Conservation (phyloP, 2,888 invertebrate genomes). For the Hipparchia semele region DNA sequence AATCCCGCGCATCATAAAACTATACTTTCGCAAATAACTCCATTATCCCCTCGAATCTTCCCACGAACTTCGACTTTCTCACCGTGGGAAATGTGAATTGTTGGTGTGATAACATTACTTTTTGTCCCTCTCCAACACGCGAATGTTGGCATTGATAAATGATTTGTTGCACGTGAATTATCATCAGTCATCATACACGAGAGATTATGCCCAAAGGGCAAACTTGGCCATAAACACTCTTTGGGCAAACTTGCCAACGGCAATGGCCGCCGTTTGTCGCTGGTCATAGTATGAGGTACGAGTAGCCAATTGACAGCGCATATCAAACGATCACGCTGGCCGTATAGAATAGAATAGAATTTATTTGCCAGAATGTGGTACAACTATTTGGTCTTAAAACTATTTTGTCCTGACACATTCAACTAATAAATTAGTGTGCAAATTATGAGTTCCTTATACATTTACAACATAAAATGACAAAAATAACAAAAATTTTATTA, state of each 20-base stretch:
- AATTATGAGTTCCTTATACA: no score
- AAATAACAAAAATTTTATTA: no score
- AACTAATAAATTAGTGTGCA: no score
- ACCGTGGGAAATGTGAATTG: slow-evolving; percentile 37
- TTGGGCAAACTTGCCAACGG: background rate
- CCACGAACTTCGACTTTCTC: slow-evolving; percentile 62
- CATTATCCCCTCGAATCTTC: slow-evolving; percentile 48
- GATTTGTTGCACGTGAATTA: background rate
- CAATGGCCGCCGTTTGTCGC: no score
- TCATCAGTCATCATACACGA: background rate
- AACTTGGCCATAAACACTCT: background rate
- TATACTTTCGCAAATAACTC: slow-evolving; percentile 40
- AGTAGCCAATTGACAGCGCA: no score
- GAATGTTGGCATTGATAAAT: background rate
- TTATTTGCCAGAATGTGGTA: no score
- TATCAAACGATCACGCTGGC: no score
- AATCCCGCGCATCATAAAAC: slow-evolving; percentile 4
- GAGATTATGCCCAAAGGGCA: background rate
- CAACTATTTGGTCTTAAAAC: no score
- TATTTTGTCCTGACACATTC: no score
- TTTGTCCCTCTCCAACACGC: background rate
- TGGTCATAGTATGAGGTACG: no score
- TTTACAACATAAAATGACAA: no score
- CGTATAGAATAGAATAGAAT: no score
- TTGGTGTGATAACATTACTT: slow-evolving; percentile 18